Base-by-base conservation (phyloP, 2,797 vertebrate species). In the Echeneis naucrates region DNA sequence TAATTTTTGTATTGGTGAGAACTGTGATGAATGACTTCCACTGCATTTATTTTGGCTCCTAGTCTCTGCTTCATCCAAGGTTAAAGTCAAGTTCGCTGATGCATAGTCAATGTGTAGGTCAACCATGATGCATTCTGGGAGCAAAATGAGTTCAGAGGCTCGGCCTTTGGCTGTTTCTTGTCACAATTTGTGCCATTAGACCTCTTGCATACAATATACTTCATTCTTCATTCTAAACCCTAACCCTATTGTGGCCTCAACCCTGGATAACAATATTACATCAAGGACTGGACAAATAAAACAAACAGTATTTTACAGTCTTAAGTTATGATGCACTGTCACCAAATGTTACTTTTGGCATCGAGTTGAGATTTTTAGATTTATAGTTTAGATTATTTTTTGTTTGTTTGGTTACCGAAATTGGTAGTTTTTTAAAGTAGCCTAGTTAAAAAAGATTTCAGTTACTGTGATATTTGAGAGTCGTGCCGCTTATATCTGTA, bases 71-170 rank as follows among this genome's bases (percentile, higher is more conserved):
- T 57, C 56, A 70, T 56, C 72, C 66, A 48, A 67, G 72, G 71
- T 77, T 79, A 56, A 47, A 76, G 57, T 76, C 62, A 54, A 59
- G 76, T 77, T 83, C 82, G 84, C 55, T 87, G 81, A 91, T 87
- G 89, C 91, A 89, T 90, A 85, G 68, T 65, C 62, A 81, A 83
- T 86, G 80, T 88, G 83, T 86, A 89, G 87, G 89, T 92, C 89
- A 92, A 71, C 84, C 86, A 66, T 90, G 85, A 88, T 86, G 85
- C 78, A 77, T 72, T 65, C 70, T 82, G 57, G 56, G 72, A 40
- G 76, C 64, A 71, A 75, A 79, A 61, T 35, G 23, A 30, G 72
- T 73, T 72, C 61, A 63, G 51, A 83, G 81, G 68, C 44, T 70
- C 68, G 63, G 86, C 81, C 84, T 85, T 63, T 56, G 66, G 83